Evolutionary conservation across 2,113 vertebrate genomes (phyloP).

Genomic region (Amazona vittata): DNA sequence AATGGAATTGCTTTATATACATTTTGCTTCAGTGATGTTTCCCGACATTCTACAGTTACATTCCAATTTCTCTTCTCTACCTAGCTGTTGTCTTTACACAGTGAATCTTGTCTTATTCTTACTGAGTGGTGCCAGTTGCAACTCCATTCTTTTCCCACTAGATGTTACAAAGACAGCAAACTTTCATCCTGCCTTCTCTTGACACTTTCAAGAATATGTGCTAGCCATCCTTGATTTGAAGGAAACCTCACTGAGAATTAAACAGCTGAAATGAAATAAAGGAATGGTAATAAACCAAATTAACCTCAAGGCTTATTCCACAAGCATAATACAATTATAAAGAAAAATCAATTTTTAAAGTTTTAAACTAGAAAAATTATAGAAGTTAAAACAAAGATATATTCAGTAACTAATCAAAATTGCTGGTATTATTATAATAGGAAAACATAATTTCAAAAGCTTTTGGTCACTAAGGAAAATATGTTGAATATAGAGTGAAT

Average conservation of each 20-base stretch:
- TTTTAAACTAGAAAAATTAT: not conserved
- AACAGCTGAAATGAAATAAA: not conserved
- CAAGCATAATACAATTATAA: not conserved
- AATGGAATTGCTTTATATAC: not conserved
- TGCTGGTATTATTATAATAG: not conserved
- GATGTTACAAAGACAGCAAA: not conserved
- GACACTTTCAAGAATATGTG: not conserved
- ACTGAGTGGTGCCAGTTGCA: not conserved
- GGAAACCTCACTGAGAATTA: not conserved
- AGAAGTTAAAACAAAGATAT: not conserved
- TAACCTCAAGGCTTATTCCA: not conserved
- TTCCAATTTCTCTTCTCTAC: not conserved
- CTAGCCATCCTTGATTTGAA: not conserved
- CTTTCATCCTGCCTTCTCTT: not conserved
- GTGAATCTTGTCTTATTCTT: not conserved
- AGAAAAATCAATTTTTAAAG: not conserved
- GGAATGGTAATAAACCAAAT: not conserved
- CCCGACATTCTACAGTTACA: not conserved
- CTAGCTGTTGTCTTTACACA: not conserved
- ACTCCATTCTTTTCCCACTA: not conserved
- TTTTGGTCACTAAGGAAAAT: not conserved
- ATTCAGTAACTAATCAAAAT: not conserved
- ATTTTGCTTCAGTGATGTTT: not conserved
- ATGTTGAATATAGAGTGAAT: accelerated
- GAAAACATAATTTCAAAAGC: not conserved